Evolutionary conservation across 2,797 vertebrate genomes (phyloP).

Genomic region (Ispidina picta): DNA sequence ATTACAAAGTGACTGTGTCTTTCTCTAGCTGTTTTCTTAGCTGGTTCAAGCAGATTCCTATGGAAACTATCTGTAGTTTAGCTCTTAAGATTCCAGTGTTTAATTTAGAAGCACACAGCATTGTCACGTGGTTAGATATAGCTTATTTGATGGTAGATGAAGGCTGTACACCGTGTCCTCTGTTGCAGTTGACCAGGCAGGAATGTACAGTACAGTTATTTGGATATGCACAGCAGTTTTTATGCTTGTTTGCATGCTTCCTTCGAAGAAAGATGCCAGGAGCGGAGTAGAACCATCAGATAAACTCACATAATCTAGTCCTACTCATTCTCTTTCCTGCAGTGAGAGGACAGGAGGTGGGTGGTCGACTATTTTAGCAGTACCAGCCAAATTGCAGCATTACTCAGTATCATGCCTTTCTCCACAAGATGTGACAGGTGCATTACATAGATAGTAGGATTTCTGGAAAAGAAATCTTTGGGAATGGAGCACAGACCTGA

Average conservation of each 20-base stretch:
- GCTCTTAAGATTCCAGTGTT: not conserved
- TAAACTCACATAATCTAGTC: not conserved
- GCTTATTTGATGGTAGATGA: not conserved
- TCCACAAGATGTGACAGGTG: not conserved
- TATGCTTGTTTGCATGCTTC: constrained; percentile 24
- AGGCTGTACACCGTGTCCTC: not conserved
- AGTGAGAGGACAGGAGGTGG: not conserved
- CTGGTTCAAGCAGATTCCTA: not conserved
- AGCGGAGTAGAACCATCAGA: not conserved
- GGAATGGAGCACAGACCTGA: not conserved
- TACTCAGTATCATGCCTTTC: not conserved
- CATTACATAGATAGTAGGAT: not conserved
- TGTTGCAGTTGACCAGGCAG: not conserved
- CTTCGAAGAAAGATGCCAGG: not conserved
- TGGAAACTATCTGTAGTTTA: not conserved
- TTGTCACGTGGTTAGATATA: constrained; percentile 20
- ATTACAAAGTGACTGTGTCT: not conserved
- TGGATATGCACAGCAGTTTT: not conserved
- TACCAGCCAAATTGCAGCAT: not conserved
- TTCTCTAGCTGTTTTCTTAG: not conserved
- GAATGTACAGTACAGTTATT: constrained; percentile 21
- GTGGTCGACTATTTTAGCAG: not conserved
- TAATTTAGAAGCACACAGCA: constrained; percentile 49
- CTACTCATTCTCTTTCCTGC: not conserved
- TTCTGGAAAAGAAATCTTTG: not conserved